These are phyloP conservation scores for Aplodontia rufa DNA, from an alignment of 2,113 vertebrate genomes.

Conservation along the genomic window DNA sequence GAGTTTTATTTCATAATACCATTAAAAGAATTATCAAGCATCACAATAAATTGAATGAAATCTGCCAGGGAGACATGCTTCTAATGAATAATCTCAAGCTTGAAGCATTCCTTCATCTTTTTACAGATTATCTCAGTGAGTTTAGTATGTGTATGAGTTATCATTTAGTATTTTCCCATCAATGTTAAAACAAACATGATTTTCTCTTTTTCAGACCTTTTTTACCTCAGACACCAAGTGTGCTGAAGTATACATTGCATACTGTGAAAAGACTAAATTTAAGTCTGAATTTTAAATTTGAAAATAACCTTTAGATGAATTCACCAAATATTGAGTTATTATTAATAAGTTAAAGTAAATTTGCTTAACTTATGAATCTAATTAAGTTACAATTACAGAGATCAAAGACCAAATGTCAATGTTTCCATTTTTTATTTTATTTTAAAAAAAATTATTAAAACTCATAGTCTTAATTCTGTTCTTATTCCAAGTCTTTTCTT, in stretches of 20 bases:
- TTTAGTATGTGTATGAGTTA: neutral
- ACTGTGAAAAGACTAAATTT: neutral
- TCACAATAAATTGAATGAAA: neutral
- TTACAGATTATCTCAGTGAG: neutral
- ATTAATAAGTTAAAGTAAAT: neutral
- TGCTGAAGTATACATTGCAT: neutral
- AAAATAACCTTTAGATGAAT: neutral
- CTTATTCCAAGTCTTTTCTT: neutral
- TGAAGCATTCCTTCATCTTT: neutral
- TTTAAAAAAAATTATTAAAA: constrained; percentile 3
- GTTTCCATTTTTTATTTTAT: neutral
- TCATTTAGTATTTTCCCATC: neutral
- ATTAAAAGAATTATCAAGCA: neutral
- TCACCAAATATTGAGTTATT: neutral
- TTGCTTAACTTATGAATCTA: neutral
- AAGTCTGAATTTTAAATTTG: neutral
- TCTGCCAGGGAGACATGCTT: neutral
- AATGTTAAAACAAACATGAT: neutral
- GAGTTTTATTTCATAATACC: neutral
- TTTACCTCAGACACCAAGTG: neutral
- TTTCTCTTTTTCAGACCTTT: neutral
- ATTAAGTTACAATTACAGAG: neutral
- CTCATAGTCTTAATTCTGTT: neutral
- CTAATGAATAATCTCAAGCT: neutral
- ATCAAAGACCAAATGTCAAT: neutral